Base-by-base conservation (phyloP, 2,888 invertebrate genomes). In the Capitulum mitella region DNA sequence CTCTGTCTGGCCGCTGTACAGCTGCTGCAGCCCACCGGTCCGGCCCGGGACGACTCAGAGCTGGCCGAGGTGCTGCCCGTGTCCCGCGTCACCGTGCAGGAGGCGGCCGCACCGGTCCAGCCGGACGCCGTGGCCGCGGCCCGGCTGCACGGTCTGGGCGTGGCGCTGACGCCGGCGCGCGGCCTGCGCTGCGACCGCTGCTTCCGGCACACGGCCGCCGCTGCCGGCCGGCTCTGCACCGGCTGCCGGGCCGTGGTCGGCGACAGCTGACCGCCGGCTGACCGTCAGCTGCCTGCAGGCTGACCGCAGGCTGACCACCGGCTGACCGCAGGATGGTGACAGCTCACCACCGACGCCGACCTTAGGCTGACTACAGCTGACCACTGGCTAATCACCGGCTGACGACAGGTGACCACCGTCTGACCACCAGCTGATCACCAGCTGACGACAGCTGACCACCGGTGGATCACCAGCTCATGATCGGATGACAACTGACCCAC, bases 151-250 rank as follows among this genome's bases (percentile, higher is more conserved):
- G 64, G 64, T 5, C 19, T 64, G 64, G 5, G 0, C 22, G 64
- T 64, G 34, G 16, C 64, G 34, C 64, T 64, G 34, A 29, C 64
- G 64, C 64, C 64, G 34, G 64, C 64, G 19, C 64, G 64, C 64
- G 64, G 19, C 19, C 34, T 19, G 16, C 64, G 64, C 64, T 64
- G 64, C 64, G 34, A 34, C 64, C 64, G 64, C 64, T 64, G 64
- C 64, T 64, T 64, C 64, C 14, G 64, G 6, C 22, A 34, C 64
- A 64, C 64, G 19, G 64, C 64, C 16, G 29, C n/a, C 29, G 29
- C 10, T 1, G 64, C 64, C 34, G 64, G n/a, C 34, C 34, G 19
- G 34, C n/a, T 64, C 19, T 64, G 64, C 64, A 8, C 1, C 34
- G 22, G 19, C 16, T 64, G 64, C 34, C 34, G 1, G 22, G 19